Evolutionary conservation across 1,140 invertebrate species (phyloP).

Genomic region (Caenorhabditis elegans): DNA sequence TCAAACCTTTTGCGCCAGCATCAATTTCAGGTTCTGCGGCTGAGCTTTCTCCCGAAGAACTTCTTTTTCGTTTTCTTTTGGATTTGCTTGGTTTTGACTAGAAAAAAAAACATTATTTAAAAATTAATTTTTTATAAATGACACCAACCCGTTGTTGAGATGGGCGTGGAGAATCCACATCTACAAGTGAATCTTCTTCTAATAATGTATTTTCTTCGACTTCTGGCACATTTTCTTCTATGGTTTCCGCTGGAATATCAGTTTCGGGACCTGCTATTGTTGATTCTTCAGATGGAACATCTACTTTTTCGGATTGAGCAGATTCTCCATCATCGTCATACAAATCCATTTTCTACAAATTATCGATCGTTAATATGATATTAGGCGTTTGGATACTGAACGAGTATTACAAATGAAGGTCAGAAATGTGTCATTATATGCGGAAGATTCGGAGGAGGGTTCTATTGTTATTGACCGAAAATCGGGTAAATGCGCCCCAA

Average conservation of each 20-base stretch:
- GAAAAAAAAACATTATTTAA: too few species aligned
- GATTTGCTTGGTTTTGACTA: not conserved
- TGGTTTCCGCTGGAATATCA: not conserved
- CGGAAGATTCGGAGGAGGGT: too few species aligned
- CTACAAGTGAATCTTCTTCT: not conserved
- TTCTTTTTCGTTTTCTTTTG: not conserved
- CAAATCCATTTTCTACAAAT: not conserved
- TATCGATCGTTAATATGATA: too few species aligned
- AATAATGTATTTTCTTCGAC: not conserved
- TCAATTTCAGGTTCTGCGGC: too few species aligned
- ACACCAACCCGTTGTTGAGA: not conserved
- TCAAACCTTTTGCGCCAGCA: too few species aligned
- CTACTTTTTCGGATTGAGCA: not conserved
- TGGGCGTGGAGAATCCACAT: not conserved
- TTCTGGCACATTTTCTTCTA: not conserved
- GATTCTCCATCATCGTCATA: not conserved
- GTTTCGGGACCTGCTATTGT: too few species aligned
- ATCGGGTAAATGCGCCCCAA: not conserved
- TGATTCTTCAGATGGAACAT: too few species aligned
- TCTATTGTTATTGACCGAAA: too few species aligned
- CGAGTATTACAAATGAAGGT: not conserved
- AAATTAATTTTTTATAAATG: too few species aligned
- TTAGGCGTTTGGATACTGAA: not conserved
- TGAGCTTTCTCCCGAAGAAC: not conserved
- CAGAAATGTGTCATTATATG: too few species aligned